phyloP scores from a whole-genome alignment of 2,113 vertebrate genomes.

The Asarcornis scutulata region DNA sequence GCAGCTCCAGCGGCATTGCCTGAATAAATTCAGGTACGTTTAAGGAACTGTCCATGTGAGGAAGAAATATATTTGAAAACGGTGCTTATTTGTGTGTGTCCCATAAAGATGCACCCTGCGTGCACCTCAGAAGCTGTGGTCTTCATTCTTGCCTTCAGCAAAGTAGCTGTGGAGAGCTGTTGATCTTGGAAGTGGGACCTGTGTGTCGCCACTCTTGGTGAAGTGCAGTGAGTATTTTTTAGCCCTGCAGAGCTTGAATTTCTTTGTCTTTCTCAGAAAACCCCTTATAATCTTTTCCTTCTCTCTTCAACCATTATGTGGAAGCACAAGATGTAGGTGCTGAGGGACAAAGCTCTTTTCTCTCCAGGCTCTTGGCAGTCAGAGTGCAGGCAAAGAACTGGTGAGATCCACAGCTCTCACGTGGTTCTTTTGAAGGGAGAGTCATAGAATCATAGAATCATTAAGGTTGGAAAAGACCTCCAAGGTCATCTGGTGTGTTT shows the following conservation, averaged over 20 bases:
- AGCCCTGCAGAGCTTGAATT: background rate
- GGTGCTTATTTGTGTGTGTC: background rate
- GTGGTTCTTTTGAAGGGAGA: background rate
- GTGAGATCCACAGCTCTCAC: background rate
- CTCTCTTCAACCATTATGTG: background rate
- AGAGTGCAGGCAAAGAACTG: background rate
- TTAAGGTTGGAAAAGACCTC: too few species aligned
- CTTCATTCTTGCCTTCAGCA: background rate
- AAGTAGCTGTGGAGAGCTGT: background rate
- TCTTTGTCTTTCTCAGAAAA: background rate
- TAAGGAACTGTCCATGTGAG: background rate
- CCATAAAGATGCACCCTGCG: accelerated
- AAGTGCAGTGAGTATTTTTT: background rate
- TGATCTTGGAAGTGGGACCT: background rate
- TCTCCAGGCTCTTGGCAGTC: background rate
- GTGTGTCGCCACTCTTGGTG: background rate
- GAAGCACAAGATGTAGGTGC: accelerated
- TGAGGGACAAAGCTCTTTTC: background rate
- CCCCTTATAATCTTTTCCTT: background rate
- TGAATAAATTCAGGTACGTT: background rate
- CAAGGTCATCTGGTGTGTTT: background rate
- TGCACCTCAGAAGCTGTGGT: accelerated
- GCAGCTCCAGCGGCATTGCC: too few species aligned
- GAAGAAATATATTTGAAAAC: background rate
- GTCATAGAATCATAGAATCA: too few species aligned